Conservation (phyloP, 2,888 invertebrate genomes). For the Cryptophagus acutangulus region DNA sequence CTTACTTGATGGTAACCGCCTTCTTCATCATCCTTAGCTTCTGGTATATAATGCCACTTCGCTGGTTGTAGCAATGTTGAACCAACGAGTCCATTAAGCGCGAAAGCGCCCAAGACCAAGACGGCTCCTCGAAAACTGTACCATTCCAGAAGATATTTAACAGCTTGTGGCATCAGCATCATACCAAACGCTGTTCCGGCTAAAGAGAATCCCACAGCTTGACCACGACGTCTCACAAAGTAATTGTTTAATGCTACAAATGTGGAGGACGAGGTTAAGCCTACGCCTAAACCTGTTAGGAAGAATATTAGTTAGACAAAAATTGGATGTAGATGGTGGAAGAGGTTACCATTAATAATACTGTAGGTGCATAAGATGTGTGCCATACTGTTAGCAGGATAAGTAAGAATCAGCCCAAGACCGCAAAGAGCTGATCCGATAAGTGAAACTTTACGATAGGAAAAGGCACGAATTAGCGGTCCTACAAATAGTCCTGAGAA, state of each 20-base stretch:
- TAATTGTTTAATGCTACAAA: conserved; percentile 76
- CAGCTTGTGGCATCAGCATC: conserved; percentile 74
- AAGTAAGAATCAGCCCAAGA: conserved; percentile 62
- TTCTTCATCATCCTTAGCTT: conserved; percentile 52
- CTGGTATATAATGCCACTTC: conserved; percentile 64
- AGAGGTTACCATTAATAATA: conserved; percentile 70
- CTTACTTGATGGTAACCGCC: conserved; percentile 42
- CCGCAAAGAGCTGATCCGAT: conserved; percentile 64
- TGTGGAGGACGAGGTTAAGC: conserved; percentile 69
- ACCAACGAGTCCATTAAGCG: conserved; percentile 64
- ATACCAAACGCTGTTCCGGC: conserved; percentile 75
- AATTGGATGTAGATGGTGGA: conserved; percentile 8
- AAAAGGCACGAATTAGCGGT: conserved; percentile 69
- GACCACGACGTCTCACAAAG: conserved; percentile 70
- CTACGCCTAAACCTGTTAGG: conserved; percentile 67
- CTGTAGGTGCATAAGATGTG: conserved; percentile 69
- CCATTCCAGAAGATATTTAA: conserved; percentile 58
- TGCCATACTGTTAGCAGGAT: conserved; percentile 65
- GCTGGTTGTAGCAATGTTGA: conserved; percentile 66
- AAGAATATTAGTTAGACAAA: conserved; percentile 8
- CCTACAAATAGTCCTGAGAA: conserved; percentile 75
- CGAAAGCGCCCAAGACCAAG: conserved; percentile 61
- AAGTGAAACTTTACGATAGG: conserved; percentile 66
- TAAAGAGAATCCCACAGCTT: conserved; percentile 74
- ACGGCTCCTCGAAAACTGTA: conserved; percentile 66